Conservation (phyloP, 2,113 vertebrate genomes). For the Urocitellus parryii region DNA sequence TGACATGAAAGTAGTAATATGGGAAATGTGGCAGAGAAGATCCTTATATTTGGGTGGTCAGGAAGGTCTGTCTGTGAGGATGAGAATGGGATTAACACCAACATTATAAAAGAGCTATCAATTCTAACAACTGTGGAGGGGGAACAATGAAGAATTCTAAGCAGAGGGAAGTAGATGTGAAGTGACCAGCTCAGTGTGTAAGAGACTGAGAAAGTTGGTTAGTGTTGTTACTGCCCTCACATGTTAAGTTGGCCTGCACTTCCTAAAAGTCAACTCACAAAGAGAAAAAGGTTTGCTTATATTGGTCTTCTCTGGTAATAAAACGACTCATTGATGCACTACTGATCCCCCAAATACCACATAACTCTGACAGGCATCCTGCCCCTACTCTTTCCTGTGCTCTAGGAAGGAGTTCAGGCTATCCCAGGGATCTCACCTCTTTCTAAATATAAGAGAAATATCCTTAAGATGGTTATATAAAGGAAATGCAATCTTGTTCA, state of each 20-base stretch:
- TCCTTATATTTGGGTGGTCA: background rate
- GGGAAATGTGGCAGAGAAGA: background rate
- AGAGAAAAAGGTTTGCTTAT: background rate
- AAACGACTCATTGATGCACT: no score
- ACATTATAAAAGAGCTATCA: background rate
- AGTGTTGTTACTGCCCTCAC: background rate
- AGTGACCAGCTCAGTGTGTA: background rate
- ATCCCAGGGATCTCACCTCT: background rate
- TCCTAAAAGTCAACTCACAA: background rate
- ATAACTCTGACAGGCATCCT: no score
- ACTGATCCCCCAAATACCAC: no score
- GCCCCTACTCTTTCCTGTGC: no score
- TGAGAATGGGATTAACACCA: background rate
- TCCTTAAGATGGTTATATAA: background rate
- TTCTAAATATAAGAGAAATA: background rate
- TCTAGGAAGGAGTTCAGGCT: no score
- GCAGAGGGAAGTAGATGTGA: background rate
- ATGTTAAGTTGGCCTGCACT: background rate
- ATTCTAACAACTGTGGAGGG: background rate
- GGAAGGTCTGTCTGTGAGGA: background rate
- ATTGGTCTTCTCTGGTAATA: background rate
- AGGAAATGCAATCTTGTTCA: background rate
- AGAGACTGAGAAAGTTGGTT: background rate
- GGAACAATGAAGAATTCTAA: background rate
- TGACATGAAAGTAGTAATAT: background rate